phyloP scores from a whole-genome alignment of 2,797 vertebrate genomes.

The Falco novaeseelandiae region DNA sequence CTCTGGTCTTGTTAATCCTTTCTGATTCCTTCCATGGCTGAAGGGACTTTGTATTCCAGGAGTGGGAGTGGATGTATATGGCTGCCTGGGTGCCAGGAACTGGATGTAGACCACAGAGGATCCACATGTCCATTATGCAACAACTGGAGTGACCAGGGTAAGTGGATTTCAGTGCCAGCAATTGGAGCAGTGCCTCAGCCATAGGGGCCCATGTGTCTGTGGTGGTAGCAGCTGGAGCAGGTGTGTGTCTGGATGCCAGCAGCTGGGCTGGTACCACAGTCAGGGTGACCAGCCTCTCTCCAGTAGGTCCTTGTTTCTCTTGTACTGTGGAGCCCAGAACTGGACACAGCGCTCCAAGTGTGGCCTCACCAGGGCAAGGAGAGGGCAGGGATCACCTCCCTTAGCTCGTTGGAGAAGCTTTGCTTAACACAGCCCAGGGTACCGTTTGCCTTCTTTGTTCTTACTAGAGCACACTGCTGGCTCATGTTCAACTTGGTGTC shows the following conservation, averaged over 20 bases:
- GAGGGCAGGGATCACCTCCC: neutral
- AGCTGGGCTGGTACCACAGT: neutral
- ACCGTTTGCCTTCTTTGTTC: neutral
- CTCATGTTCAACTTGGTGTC: neutral
- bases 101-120: neutral
- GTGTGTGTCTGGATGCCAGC: neutral
- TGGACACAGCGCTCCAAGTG: neutral
- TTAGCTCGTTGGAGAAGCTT: neutral
- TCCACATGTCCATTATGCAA: neutral
- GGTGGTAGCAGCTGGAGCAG: no score
- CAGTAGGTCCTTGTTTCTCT: neutral
- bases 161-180: neutral
- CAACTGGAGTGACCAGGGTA: neutral
- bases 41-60: neutral
- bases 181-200: neutral
- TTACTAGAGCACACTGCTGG: no score
- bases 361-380: neutral
- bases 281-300: neutral
- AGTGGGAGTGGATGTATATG: fast-evolving
- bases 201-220: fast-evolving
- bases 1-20: neutral
- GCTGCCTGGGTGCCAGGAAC: neutral
- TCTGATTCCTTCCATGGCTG: neutral
- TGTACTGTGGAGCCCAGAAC: neutral
- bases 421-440: neutral